A percentile compares a stretch with the other conserved stretches of the same genome.
phyloP scores from a whole-genome alignment of 2,888 invertebrate species.

The Scaptomyza cyrtandrae region DNA sequence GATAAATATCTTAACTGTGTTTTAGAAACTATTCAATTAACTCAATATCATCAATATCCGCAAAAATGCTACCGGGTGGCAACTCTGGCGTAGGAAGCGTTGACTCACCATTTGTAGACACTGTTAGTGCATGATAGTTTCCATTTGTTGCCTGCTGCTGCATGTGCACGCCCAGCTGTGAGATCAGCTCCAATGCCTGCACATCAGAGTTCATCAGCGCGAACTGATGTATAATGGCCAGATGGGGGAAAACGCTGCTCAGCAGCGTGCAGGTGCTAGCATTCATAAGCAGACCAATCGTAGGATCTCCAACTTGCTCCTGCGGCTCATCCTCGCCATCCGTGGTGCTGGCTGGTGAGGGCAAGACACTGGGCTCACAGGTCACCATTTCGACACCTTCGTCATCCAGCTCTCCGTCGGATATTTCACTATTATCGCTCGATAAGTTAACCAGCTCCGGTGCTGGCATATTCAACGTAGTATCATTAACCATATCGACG shows the following conservation, averaged over 20 bases:
- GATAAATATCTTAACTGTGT: conserved; percentile 1
- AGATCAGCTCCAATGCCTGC: conserved; percentile 79
- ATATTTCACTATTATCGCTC: conserved; percentile 68
- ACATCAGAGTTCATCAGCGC: conserved; percentile 79
- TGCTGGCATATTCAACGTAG: conserved; percentile 11
- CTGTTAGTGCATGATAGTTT: conserved; percentile 70
- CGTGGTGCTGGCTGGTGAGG: conserved; percentile 51
- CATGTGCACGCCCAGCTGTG: conserved; percentile 81
- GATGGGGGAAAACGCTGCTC: conserved; percentile 79
- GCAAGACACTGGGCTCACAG: conserved; percentile 53
- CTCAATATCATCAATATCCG: conserved; percentile 82
- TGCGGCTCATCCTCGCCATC: conserved; percentile 45
- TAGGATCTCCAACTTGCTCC: conserved; percentile 24
- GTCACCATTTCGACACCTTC: conserved; percentile 64
- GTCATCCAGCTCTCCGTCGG: conserved; percentile 49
- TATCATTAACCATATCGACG: conserved; percentile 59
- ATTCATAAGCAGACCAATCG: conserved; percentile 38
- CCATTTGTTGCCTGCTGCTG: conserved; percentile 78
- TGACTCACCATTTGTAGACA: conserved; percentile 52
- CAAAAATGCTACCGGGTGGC: conserved; percentile 67
- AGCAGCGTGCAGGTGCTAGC: conserved; percentile 66
- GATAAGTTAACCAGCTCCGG: conserved; percentile 52
- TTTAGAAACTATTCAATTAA: conserved; percentile 71
- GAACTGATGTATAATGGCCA: conserved; percentile 82
- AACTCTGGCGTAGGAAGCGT: conserved; percentile 36